Evolutionary conservation across 2,888 invertebrate species (phyloP).

Genomic region (Drosophila stalkeri): DNA sequence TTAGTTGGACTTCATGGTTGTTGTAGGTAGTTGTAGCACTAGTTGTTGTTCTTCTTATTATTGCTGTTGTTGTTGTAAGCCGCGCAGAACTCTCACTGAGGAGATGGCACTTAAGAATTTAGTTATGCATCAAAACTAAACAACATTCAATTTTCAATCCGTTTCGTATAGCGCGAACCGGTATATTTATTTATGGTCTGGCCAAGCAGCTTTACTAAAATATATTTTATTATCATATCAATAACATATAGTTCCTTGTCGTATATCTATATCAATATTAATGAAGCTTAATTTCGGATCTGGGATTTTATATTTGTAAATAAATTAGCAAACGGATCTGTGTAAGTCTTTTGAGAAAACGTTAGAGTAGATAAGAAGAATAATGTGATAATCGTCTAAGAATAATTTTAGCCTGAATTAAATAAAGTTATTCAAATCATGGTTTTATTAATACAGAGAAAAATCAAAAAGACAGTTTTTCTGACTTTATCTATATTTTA

Average conservation of each 20-base stretch:
- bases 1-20: constrained; percentile 23
- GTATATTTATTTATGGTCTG: constrained; percentile 49
- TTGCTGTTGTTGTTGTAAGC: constrained; percentile 10
- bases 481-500: too few species aligned
- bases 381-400: not conserved
- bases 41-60: not conserved
- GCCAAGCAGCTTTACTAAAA: constrained; percentile 30
- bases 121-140: constrained; percentile 25
- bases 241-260: constrained; percentile 29
- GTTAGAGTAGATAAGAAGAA: not conserved
- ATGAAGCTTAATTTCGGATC: constrained; percentile 25
- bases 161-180: constrained; percentile 20
- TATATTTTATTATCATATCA: constrained; percentile 32
- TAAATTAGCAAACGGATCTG: constrained; percentile 36
- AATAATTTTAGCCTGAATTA: not conserved
- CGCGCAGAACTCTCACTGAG: constrained; percentile 53
- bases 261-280: constrained; percentile 11
- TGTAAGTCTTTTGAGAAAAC: not conserved
- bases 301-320: constrained; percentile 33
- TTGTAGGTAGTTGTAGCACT: constrained; percentile 2
- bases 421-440: too few species aligned
- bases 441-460: too few species aligned
- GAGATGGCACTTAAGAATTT: constrained; percentile 22
- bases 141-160: constrained; percentile 21
- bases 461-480: too few species aligned